Evolutionary conservation across 2,888 invertebrate genomes (phyloP), one percentile per base, ranked within the genome.

Genomic region (Drosophila incognita): DNA sequence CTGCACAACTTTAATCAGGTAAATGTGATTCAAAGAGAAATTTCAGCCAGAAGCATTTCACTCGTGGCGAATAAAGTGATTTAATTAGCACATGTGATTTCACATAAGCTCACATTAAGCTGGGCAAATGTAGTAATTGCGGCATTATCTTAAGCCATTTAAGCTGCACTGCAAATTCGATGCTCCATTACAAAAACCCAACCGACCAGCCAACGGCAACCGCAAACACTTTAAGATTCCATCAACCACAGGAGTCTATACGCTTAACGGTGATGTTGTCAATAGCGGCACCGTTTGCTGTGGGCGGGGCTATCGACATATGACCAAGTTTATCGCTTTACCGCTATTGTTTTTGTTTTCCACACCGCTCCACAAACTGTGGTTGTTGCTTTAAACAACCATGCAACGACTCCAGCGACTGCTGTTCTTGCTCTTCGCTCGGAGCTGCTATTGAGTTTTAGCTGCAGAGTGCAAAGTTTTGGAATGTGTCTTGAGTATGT

Each of bases 261-360:
- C 13, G 36, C 40, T 31, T 64, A 67, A 51, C 59, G 70, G 46
- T 61, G 63, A 60, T 38, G 52, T 60, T 75, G 83, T 72, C 80
- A 65, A 72, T 53, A 67, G 33, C 46, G 46, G 51, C 60, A 36
- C 51, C 49, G 65, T 63, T 64, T 79, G 52, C 52, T 67, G n/a
- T 13, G 60, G 57, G 56, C 64, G 53, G 56, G 64, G 74, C 53
- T 31, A 88, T 87, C 86, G 86, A 71, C 69, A 74, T 59, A 74
- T 72, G 77, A 59, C 52, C 69, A 77, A 89, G 71, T 72, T 83
- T 89, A 74, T 81, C 54, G 57, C 36, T 33, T 60, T 24, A 13
- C 36, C 27, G 24, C 66, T 35, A 40, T 40, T 48, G 77, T 51
- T 71, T 65, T 59, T 65, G 66, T 56, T 59, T 40, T 46, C 35